Evolutionary conservation across 1,140 invertebrate genomes (phyloP), one percentile per base, ranked within the genome.

Genomic region (Calliphora vicina): DNA sequence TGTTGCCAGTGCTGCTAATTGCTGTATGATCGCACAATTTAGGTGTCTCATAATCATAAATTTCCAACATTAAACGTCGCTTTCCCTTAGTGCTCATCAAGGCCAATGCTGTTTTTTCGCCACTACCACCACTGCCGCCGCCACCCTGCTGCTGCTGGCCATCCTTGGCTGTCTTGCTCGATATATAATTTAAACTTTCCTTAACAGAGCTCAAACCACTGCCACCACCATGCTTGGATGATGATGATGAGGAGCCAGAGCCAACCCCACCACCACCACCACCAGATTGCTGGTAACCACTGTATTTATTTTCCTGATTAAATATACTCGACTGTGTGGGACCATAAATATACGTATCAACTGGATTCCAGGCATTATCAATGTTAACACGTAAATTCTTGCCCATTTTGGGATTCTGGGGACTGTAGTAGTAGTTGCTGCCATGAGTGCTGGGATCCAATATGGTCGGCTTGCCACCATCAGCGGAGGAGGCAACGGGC

Each of bases 1-100:
- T 87, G 71, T 95, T 93, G 1, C 95, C 96, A 13, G 87, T 86
- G 1, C 94, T 92, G 85, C 96, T 96, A 1, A 96, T 91, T 3
- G 95, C 94, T 1, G 95, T 95, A 84, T 97, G 96, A 83, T 96
- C 96, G 87, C 96, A 97, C 8, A 97, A 91, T 85, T 93, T 93
- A 2, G 96, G 96, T 3, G 94, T 92, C 84, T 95, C 94, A 73
- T 93, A 91, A 86, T 95, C 95, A 89, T 96, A 97, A 86, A 96
- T 94, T 71, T 94, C 94, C 10, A 90, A 85, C 88, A 90, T 90
- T 8, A 90, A 85, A 0, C 89, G 85, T 2, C 89, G 84, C 80
- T 90, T 90, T 67, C 89, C 88, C 80, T 90, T 90, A 81, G 85
- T 87, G 85, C 87, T 89, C 85, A 89, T 90, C 45, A 88, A 61